These are phyloP conservation scores for Hypomesus transpacificus DNA, from an alignment of 2,113 vertebrate genomes.

Conservation along the genomic window DNA sequence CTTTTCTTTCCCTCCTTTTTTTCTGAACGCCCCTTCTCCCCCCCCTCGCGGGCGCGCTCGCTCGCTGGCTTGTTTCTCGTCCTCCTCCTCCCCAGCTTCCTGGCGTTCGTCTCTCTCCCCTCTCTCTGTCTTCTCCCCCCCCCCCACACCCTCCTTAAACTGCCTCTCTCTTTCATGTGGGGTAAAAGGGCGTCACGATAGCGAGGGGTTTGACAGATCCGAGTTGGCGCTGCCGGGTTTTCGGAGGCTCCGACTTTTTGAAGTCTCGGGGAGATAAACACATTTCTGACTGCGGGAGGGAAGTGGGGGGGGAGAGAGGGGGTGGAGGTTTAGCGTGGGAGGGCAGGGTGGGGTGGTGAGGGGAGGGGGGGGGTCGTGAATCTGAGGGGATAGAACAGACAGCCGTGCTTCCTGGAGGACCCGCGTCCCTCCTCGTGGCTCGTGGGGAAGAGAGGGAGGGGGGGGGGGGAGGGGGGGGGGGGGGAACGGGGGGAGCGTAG, in stretches of 20 bases:
- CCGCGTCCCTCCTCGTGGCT: not conserved
- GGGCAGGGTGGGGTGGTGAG: constrained; percentile 3
- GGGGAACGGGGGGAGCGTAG: not conserved
- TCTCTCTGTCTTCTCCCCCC: constrained; percentile 4
- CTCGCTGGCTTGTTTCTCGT: too few species aligned
- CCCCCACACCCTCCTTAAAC: constrained; percentile 9
- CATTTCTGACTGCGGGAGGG: constrained; percentile 47
- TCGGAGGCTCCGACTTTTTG: constrained; percentile 29
- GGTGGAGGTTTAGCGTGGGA: constrained; percentile 7
- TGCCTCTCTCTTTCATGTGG: constrained; percentile 32
- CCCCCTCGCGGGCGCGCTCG: too few species aligned
- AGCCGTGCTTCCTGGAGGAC: not conserved
- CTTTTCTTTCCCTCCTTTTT: not conserved
- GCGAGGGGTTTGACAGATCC: constrained; percentile 31
- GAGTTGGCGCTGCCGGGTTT: constrained; percentile 30
- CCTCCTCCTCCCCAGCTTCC: too few species aligned
- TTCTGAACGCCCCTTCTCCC: not conserved
- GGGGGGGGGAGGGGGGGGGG: not conserved
- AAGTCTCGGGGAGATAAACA: constrained; percentile 56
- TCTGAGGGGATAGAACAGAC: constrained; percentile 1
- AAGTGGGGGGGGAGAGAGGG: constrained; percentile 2
- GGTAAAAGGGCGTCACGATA: constrained; percentile 30
- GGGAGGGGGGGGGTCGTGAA: constrained; percentile 2
- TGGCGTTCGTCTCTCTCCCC: not conserved
- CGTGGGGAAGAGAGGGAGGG: not conserved